Percentiles rank a stretch among this genome's conserved stretches.
Evolutionary conservation across 2,797 vertebrate species (phyloP).

Genomic region (Schizopygopsis malacanthus): DNA sequence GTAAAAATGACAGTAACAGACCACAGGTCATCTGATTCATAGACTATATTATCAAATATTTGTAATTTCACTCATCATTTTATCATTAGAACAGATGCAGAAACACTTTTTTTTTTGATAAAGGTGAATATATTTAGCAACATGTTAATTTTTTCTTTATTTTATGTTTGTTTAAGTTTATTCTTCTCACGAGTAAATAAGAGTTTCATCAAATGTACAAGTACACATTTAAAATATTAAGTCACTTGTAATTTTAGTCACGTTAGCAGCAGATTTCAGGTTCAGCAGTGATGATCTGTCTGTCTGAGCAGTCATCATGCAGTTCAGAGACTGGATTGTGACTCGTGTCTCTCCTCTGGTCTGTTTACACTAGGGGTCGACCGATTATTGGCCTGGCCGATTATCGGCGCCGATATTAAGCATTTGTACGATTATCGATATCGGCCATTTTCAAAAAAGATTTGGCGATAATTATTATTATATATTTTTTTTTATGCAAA

Average conservation of each 20-base stretch:
- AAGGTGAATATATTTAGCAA: background rate
- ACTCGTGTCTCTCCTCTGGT: no score
- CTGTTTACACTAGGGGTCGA: no score
- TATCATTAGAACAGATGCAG: background rate
- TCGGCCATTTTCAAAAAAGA: no score
- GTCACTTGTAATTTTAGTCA: background rate
- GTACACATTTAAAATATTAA: background rate
- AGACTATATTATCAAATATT: background rate
- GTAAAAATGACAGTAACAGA: background rate
- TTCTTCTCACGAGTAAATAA: background rate
- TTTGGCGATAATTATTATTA: no score
- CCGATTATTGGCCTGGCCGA: no score
- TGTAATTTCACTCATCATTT: background rate
- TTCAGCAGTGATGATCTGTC: background rate
- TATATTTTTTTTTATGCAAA: no score
- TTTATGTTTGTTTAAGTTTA: background rate
- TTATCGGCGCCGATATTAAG: no score
- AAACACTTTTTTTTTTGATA: background rate
- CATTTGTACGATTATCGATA: no score
- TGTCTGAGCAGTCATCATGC: background rate
- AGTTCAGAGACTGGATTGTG: no score
- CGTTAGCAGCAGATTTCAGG: background rate
- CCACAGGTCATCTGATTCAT: no score
- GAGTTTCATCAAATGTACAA: background rate
- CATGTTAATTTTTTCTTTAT: background rate